phyloP scores from a whole-genome alignment of 1,140 invertebrate genomes.

The Drosophila gunungcola region DNA sequence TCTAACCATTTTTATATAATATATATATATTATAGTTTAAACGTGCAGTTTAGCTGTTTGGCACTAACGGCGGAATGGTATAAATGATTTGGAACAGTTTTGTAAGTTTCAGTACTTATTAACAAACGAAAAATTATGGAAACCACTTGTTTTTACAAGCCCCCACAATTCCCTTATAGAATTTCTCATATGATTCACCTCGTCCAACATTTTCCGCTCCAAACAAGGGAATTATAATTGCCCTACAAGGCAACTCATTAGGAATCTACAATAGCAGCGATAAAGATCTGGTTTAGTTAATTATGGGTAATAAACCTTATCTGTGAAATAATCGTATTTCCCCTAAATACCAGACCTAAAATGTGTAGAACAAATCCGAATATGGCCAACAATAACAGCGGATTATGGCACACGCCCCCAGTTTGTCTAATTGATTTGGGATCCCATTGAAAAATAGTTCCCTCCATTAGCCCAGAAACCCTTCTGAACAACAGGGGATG shows the following conservation, averaged over 20 bases:
- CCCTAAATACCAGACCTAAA: slow-evolving; percentile 19
- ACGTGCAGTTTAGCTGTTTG: too few species aligned
- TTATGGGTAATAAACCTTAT: slow-evolving; percentile 12
- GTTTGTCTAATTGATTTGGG: slow-evolving; percentile 12
- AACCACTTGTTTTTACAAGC: slow-evolving; percentile 15
- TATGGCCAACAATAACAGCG: slow-evolving; percentile 17
- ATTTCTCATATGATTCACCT: neutral
- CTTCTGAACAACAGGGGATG: slow-evolving; percentile 19
- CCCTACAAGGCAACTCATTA: slow-evolving; percentile 44
- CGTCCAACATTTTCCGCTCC: neutral
- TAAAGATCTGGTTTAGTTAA: slow-evolving; percentile 37
- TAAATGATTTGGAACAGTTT: neutral
- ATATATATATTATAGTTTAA: too few species aligned
- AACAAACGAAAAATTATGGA: neutral
- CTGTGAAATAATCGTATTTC: slow-evolving; percentile 12
- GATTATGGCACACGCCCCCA: slow-evolving; percentile 27
- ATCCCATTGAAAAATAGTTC: slow-evolving; percentile 37
- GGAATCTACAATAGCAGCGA: slow-evolving; percentile 22
- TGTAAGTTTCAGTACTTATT: slow-evolving; percentile 1
- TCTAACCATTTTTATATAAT: neutral
- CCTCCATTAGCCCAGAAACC: slow-evolving; percentile 39
- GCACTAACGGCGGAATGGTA: too few species aligned
- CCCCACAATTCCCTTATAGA: neutral
- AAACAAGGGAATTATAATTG: slow-evolving; percentile 27
- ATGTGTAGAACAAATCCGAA: slow-evolving; percentile 11